Conservation (phyloP, 1,140 invertebrate genomes). For the Episyrphus balteatus region DNA sequence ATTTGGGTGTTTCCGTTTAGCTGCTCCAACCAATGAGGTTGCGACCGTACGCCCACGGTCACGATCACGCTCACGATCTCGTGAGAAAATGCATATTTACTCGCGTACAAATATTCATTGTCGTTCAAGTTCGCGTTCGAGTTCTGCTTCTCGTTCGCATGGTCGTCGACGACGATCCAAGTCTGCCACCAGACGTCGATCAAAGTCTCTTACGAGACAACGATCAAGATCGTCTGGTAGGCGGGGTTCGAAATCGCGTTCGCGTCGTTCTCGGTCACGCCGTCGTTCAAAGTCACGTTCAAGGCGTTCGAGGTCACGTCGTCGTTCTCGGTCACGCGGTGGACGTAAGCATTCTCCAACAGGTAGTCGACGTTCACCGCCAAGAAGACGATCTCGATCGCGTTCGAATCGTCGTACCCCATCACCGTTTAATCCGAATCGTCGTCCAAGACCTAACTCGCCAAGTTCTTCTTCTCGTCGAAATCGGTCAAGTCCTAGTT, state of each 20-base stretch:
- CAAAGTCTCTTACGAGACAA: conserved; percentile 34
- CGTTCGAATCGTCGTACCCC: background rate
- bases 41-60: too few relatives aligned
- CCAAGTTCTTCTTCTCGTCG: conserved; percentile 16
- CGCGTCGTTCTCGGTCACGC: conserved; percentile 31
- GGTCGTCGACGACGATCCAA: conserved; percentile 37
- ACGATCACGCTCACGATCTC: conserved; percentile 23
- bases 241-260: conserved; percentile 36
- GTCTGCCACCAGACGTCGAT: conserved; percentile 30
- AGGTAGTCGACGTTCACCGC: background rate
- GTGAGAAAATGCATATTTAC: conserved; percentile 29
- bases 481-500: conserved; percentile 3
- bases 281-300: conserved; percentile 6
- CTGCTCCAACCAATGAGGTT: conserved; percentile 43
- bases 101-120: conserved; percentile 36
- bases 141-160: conserved; percentile 32
- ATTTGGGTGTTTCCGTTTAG: conserved; percentile 51
- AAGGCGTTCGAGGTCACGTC: conserved; percentile 1
- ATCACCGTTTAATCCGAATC: conserved; percentile 8
- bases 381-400: background rate
- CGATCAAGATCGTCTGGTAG: conserved; percentile 44
- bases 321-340: conserved; percentile 12
- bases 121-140: conserved; percentile 33
- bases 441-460: conserved; percentile 13
- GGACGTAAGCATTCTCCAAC: background rate